Evolutionary conservation across 2,113 vertebrate genomes (phyloP), one percentile per base, ranked within the genome.

Genomic region (Chelonoidis abingdonii): DNA sequence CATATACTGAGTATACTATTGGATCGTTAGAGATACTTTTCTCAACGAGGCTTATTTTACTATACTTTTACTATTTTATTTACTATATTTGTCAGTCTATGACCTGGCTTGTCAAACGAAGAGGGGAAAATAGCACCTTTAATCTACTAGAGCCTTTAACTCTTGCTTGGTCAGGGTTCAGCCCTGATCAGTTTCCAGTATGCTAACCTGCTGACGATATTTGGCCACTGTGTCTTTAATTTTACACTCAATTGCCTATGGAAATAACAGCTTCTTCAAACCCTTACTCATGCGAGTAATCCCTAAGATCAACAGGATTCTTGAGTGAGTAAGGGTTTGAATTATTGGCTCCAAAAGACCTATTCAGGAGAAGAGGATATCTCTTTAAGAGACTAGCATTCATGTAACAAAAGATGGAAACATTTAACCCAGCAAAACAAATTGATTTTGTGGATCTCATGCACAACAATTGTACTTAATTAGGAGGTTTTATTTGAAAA

Each of bases 321-420:
- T 0, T 93, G 83, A 0, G 0, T 62, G 89, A 78, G 72, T 54
- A 80, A 41, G 16, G 24, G 27, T 91, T 91, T 94, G 89, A 93
- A 86, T 97, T 91, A 95, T 84, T 56, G 9, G 89, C 56, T 87
- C 83, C 62, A 35, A 62, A 93, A 93, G 31, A 3, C 75, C 47
- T 76, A n/a, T 54, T 50, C 92, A 89, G 84, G 88, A 81, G 87
- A 95, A 54, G 69, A 83, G 94, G 65, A 41, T 93, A 35, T 56
- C 69, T 44, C 72, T 82, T 93, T 92, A 89, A 12, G 81, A 38
- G 90, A 82, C 89, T 96, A 69, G 80, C 76, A 54, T 38, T 29
- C 22, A 52, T 56, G 22, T 89, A 94, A 97, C 82, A 50, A 56
- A 87, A 95, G 88, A 92, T 89, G 85, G 93, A 96, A 97, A 94